A percentile compares a stretch with the other conserved stretches of the same genome.
Conservation (phyloP, 2,113 vertebrate species). For the Aramus guarauna region DNA sequence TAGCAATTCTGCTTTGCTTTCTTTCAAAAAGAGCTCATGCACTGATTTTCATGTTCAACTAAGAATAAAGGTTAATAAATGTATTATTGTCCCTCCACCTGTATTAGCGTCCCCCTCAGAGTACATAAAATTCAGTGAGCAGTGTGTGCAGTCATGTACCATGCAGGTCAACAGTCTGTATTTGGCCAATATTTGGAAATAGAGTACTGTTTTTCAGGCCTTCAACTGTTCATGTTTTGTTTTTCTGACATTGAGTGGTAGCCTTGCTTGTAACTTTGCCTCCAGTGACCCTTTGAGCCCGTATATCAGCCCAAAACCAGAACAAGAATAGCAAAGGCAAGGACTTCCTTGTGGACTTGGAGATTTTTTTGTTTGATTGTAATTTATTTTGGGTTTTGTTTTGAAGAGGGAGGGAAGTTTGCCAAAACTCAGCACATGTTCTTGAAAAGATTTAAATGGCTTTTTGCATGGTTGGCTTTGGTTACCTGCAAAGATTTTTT, state of each 20-base stretch:
- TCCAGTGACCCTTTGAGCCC: background rate
- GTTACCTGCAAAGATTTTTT: background rate
- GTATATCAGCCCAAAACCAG: background rate
- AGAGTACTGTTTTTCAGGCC: background rate
- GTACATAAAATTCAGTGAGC: background rate
- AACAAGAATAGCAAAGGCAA: slow-evolving; percentile 5
- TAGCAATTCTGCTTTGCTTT: background rate
- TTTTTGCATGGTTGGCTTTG: background rate
- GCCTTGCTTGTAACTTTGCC: background rate
- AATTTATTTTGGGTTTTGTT: background rate
- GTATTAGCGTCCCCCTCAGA: background rate
- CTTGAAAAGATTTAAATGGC: background rate
- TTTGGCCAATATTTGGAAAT: background rate
- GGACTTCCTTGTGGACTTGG: background rate
- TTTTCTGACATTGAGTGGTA: background rate
- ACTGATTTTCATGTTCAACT: background rate
- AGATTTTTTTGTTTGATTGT: background rate
- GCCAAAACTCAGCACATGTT: background rate
- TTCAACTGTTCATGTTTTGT: background rate
- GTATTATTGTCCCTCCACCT: background rate
- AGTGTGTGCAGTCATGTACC: background rate
- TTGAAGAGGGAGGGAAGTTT: background rate
- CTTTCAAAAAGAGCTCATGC: background rate
- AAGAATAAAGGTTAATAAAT: background rate
- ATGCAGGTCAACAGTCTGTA: background rate